Base-by-base conservation (phyloP, 2,797 vertebrate genomes). In the Eulemur rubriventer region DNA sequence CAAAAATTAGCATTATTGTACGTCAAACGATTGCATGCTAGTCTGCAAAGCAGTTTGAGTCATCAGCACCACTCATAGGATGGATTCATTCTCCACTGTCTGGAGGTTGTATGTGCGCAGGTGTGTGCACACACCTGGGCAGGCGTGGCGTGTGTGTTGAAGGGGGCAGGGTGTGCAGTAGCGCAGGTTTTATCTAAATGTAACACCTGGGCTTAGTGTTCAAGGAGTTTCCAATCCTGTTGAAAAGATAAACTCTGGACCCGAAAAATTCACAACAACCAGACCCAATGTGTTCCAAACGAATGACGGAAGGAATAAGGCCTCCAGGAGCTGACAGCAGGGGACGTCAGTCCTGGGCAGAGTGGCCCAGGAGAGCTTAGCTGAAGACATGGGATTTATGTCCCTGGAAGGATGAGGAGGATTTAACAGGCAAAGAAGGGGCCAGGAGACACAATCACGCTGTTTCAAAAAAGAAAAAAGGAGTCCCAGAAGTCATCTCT, bases 91-190 rank as follows among this genome's bases (percentile, higher is more conserved):
- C 41, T 83, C 33, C 13, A 3, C 10, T 89, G 43, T 46, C 63
- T 75, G 61, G 41, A 48, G 38, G 4, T 16, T n/a, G 38, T 33
- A 22, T 7, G 4, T 55, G 26, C 30, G 33, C 63, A 65, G 0
- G 7, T 28, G 6, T 41, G 2, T 41, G 5, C 14, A 24, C 70
- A 35, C 1, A 0, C 18, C 18, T 63, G 76, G 17, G 35, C 22
- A 22, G 8, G 28, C 46, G 10, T 24, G 14, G 50, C 30, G 28
- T 80, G 30, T 35, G 17, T 70, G n/a, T 17, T 50, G 28, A 61
- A 30, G 26, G 35, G 1, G 12, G 55, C 14, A 4, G 0, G 2
- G 33, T 7, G 1, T 10, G 10, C 3, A 30, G 22, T 3, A 57
- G 41, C 20, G n/a, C 38, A 84, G 41, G 3, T 67, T 80, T 80